Conservation (phyloP, 1,140 invertebrate species). For the Procambarus clarkii region DNA sequence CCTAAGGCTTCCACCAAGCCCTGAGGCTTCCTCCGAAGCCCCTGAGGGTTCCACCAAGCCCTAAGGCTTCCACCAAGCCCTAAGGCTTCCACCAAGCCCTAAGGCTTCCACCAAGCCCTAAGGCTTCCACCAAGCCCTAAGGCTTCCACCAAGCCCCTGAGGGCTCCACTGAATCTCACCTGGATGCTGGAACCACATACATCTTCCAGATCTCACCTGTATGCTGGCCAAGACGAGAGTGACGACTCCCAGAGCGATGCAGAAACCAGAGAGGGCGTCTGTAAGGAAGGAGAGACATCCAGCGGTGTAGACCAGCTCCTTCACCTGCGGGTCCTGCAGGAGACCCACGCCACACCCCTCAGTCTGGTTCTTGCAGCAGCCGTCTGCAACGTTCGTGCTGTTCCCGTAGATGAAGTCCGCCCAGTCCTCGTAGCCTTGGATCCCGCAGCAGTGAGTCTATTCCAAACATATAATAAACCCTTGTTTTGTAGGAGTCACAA, state of each 20-base stretch:
- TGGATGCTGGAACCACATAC: too few species aligned
- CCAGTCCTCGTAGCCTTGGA: conserved; percentile 35
- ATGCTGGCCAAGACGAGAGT: conserved; percentile 25
- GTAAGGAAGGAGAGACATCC: conserved; percentile 42
- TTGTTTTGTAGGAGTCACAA: too few species aligned
- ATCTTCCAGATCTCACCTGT: conserved; percentile 10
- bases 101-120: too few species aligned
- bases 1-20: too few species aligned
- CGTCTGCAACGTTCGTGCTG: conserved; percentile 21
- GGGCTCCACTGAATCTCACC: too few species aligned
- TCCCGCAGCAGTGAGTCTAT: conserved; percentile 44
- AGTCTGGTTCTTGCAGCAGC: conserved; percentile 38
- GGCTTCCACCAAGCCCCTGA: too few species aligned
- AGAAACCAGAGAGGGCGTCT: background rate
- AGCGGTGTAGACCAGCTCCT: conserved; percentile 1
- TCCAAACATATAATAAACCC: too few species aligned
- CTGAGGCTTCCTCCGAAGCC: too few species aligned
- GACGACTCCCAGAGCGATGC: background rate
- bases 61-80: too few species aligned
- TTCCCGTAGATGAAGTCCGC: conserved; percentile 6
- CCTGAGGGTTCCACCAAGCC: too few species aligned
- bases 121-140: too few species aligned
- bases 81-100: too few species aligned
- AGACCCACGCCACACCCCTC: background rate
- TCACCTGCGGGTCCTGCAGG: background rate